These are phyloP conservation scores for Microcebus griseorufus DNA, from an alignment of 2,113 vertebrate genomes.

Conservation along the genomic window DNA sequence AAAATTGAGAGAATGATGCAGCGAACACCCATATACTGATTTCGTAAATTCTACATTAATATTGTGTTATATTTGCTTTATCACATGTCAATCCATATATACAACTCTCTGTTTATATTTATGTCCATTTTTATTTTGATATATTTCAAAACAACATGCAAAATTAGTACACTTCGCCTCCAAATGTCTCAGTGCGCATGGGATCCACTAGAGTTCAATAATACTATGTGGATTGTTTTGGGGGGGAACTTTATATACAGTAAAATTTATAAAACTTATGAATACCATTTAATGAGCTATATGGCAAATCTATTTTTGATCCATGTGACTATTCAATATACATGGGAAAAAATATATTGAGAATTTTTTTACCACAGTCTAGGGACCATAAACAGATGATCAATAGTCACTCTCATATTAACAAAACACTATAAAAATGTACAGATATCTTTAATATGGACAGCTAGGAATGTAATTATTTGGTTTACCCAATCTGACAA, in stretches of 20 bases:
- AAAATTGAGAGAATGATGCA: rapidly evolving
- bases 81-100: not conserved
- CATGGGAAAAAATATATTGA: not conserved
- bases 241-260: not conserved
- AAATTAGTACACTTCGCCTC: not conserved
- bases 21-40: not conserved
- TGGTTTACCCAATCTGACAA: not conserved
- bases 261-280: not conserved
- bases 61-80: not conserved
- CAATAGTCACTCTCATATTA: not conserved
- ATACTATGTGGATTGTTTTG: not conserved
- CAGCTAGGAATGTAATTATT: not conserved
- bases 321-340: not conserved
- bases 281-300: not conserved
- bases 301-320: not conserved
- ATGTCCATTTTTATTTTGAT: not conserved
- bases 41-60: not conserved
- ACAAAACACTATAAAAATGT: not conserved
- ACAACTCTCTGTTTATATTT: not conserved
- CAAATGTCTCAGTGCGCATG: not conserved
- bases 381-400: not conserved
- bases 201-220: not conserved
- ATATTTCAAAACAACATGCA: not conserved
- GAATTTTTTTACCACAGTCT: not conserved
- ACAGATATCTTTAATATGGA: not conserved